phyloP scores from a whole-genome alignment of 2,797 vertebrate genomes.

The Psittacula echo region DNA sequence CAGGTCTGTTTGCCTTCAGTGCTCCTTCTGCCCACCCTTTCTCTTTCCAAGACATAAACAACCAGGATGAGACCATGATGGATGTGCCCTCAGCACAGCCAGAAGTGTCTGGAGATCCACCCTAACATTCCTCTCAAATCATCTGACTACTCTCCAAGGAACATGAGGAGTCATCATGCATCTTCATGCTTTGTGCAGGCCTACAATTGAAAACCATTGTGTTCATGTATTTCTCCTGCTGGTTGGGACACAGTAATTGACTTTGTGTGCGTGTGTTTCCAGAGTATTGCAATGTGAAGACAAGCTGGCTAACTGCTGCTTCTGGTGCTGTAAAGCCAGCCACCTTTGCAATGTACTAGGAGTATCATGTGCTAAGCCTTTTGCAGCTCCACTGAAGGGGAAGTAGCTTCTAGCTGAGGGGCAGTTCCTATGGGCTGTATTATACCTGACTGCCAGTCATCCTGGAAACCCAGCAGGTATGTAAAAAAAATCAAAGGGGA shows the following conservation, averaged over 20 bases:
- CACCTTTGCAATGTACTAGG: rapidly evolving
- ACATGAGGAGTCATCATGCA: background rate
- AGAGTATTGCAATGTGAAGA: background rate
- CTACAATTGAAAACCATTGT: background rate
- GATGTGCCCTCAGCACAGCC: background rate
- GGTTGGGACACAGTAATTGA: background rate
- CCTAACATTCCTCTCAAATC: background rate
- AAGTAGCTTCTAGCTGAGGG: background rate
- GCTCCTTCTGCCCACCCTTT: rapidly evolving
- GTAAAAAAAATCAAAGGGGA: background rate
- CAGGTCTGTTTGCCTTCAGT: background rate
- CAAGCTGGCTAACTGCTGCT: background rate
- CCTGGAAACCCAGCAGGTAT: background rate
- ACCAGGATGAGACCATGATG: background rate
- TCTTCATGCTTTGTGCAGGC: background rate
- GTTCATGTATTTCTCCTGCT: rapidly evolving
- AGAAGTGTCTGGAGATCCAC: background rate
- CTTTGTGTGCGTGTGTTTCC: rapidly evolving
- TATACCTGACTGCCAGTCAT: background rate
- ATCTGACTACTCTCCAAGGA: background rate
- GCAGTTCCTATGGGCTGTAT: rapidly evolving
- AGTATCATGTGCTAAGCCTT: rapidly evolving
- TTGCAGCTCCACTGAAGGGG: background rate
- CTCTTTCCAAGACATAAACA: background rate
- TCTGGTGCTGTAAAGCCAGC: background rate